A percentile compares a stretch with the other conserved stretches of the same genome.
phyloP scores from a whole-genome alignment of 2,113 vertebrate genomes.

The Apodemus sylvaticus region DNA sequence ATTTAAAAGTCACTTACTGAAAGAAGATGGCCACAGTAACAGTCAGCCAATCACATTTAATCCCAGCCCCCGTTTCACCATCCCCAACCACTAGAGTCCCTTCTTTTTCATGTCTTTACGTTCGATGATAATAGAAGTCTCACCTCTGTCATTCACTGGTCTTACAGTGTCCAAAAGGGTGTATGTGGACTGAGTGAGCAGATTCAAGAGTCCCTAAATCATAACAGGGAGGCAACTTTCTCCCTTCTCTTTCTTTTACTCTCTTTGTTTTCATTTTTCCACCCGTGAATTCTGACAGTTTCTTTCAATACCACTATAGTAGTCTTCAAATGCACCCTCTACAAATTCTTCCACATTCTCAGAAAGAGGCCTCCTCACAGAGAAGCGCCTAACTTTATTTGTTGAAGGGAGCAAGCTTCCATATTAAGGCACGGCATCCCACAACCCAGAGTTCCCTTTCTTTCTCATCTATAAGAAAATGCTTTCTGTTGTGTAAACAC shows the following conservation, averaged over 20 bases:
- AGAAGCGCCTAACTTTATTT: slow-evolving; percentile 50
- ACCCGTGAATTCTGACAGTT: neutral
- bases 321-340: neutral
- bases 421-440: slow-evolving; percentile 31
- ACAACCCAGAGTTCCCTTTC: neutral
- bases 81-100: neutral
- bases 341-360: neutral
- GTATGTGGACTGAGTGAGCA: neutral
- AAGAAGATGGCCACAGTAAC: neutral
- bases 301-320: neutral
- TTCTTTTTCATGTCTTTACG: neutral
- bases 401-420: slow-evolving; percentile 34
- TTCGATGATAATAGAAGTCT: neutral
- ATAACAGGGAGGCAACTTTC: neutral
- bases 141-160: neutral
- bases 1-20: neutral
- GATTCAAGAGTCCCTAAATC: neutral
- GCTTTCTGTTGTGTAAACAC: slow-evolving; percentile 68
- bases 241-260: neutral
- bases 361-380: neutral
- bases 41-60: neutral
- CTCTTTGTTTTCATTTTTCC: neutral
- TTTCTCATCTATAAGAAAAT: slow-evolving; percentile 22
- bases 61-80: neutral
- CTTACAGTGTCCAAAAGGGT: neutral